Base-by-base conservation (phyloP, 2,888 invertebrate genomes). In the Aquatica leii region DNA sequence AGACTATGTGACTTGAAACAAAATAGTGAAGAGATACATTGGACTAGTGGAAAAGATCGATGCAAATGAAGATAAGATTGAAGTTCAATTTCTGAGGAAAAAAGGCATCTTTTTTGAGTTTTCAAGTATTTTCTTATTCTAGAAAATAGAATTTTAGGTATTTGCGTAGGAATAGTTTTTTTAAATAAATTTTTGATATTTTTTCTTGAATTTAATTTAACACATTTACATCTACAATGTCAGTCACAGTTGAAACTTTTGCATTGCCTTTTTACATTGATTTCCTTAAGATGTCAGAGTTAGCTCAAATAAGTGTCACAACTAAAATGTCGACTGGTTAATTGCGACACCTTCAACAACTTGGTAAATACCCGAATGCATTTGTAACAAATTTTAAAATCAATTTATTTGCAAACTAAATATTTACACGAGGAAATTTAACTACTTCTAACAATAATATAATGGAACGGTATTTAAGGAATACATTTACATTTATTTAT, bases 271-370 rank as follows among this genome's bases (percentile, higher is more conserved):
- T 31, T 31, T 31, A 9, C 31, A 31, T n/a, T 31, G 31, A 31
- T 31, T 31, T 31, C 31, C 31, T 31, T 31, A 31, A 31, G 31
- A 31, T 31, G 31, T n/a, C n/a, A n/a, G n/a, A n/a, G n/a, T n/a
- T n/a, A n/a, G n/a, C n/a, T n/a, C n/a, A n/a, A n/a, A n/a, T n/a
- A n/a, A n/a, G n/a, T n/a, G n/a, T 31, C 31, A 31, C 31, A 31
- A 31, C 9, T 31, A 31, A 31, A 31, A 31, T 31, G 4, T 31
- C 9, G 4, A 31, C 31, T 31, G 31, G 31, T 9, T 31, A 31
- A 31, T 31, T 31, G 31, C 9, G 31, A 31, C 15, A 17, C 43
- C 9, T 40, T 59, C 48, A 41, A 40, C 31, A n/a, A n/a, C n/a
- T n/a, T n/a, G n/a, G n/a, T n/a, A n/a, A n/a, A n/a, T n/a, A n/a